Evolutionary conservation across 1,140 invertebrate species (phyloP).

Genomic region (Drosophila aff.): DNA sequence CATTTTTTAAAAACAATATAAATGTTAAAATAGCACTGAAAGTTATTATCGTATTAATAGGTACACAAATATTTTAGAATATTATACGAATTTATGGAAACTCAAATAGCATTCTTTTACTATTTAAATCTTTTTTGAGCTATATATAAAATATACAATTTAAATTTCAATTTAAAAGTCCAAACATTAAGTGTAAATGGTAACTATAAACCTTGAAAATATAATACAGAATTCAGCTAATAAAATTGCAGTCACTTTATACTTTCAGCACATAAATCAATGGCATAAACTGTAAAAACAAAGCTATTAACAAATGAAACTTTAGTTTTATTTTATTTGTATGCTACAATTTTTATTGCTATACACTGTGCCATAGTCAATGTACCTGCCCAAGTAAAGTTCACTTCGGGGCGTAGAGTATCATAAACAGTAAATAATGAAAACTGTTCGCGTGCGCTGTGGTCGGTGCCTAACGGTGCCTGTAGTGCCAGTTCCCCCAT

Average conservation of each 20-base stretch:
- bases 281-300: not conserved
- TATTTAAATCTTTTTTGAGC: not conserved
- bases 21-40: too few species aligned
- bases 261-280: not conserved
- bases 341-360: not conserved
- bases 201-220: not conserved
- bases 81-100: too few species aligned
- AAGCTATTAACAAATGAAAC: not conserved
- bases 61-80: too few species aligned
- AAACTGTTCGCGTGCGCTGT: slow-evolving; percentile 72
- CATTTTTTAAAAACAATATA: too few species aligned
- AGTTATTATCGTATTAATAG: too few species aligned
- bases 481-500: slow-evolving; percentile 44
- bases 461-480: slow-evolving; percentile 72
- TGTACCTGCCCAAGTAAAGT: not conserved
- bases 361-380: not conserved
- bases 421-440: slow-evolving; percentile 64
- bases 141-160: not conserved
- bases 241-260: too few species aligned
- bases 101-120: too few species aligned
- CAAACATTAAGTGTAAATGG: not conserved
- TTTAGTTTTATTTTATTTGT: not conserved
- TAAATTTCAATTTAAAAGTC: not conserved
- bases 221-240: not conserved
- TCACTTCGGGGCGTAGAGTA: slow-evolving; percentile 34